Conservation (phyloP, 2,113 vertebrate genomes). For the Vidua macroura region DNA sequence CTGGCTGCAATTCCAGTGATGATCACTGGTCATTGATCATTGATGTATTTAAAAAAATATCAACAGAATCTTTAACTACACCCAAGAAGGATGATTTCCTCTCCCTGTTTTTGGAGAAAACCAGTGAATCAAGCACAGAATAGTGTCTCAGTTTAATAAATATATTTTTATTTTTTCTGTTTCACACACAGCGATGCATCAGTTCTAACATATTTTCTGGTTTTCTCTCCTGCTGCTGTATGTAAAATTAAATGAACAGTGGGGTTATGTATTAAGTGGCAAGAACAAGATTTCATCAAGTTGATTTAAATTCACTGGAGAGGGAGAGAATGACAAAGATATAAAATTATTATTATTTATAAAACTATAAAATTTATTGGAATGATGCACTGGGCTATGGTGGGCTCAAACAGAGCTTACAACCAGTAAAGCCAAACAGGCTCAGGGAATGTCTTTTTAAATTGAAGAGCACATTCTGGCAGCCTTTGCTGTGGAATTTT, state of each 20-base stretch:
- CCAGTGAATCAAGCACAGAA: background rate
- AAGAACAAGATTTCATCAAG: slow-evolving; percentile 13
- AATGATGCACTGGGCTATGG: slow-evolving; percentile 29
- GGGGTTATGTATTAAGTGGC: background rate
- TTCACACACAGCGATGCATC: background rate
- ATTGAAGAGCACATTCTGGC: slow-evolving; percentile 55
- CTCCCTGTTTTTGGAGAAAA: background rate
- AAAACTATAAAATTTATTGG: slow-evolving; percentile 20
- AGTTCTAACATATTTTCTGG: background rate
- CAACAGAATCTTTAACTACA: background rate
- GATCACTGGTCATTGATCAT: background rate
- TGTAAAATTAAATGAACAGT: slow-evolving; percentile 21
- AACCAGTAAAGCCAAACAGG: slow-evolving; percentile 53
- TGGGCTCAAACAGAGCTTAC: slow-evolving; percentile 57
- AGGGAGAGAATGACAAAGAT: background rate
- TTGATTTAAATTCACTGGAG: slow-evolving; percentile 44
- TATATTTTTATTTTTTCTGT: background rate
- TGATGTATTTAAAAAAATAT: background rate
- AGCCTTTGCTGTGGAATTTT: slow-evolving; percentile 49
- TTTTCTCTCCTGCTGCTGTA: background rate
- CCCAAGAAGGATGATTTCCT: background rate
- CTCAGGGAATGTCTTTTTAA: slow-evolving; percentile 61
- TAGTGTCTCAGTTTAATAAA: background rate
- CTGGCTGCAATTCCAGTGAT: background rate
- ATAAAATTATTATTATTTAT: background rate